Conservation (phyloP, 2,113 vertebrate genomes). For the Saiga tatarica region DNA sequence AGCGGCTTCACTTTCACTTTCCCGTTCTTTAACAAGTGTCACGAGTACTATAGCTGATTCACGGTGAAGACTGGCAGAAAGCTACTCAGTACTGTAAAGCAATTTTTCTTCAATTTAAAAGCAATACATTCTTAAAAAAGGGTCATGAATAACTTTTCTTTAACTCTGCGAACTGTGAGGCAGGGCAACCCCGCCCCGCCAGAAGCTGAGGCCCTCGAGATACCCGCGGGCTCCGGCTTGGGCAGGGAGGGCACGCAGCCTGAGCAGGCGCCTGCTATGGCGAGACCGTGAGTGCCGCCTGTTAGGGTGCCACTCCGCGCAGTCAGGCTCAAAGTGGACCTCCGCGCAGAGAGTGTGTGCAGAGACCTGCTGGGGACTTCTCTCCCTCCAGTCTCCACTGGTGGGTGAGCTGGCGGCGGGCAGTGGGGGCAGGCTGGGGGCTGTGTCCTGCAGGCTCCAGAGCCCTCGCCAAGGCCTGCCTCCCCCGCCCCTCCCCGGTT, state of each 20-base stretch:
- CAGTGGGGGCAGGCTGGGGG: not conserved
- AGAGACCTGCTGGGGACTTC: not conserved
- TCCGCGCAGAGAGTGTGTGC: not conserved
- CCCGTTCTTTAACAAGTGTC: not conserved
- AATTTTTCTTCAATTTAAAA: not conserved
- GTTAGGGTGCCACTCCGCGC: not conserved
- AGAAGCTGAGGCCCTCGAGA: not conserved
- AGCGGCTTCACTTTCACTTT: too few relatives aligned
- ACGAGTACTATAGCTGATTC: not conserved
- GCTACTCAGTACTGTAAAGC: not conserved
- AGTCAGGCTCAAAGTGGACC: not conserved
- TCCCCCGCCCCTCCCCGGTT: not conserved
- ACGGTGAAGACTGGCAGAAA: not conserved
- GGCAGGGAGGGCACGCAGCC: accelerated
- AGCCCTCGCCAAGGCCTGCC: not conserved
- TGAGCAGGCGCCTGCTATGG: too few relatives aligned
- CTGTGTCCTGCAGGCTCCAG: not conserved
- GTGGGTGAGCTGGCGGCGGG: not conserved
- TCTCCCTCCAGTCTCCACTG: not conserved
- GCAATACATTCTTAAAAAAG: not conserved
- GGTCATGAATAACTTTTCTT: not conserved
- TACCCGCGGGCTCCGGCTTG: not conserved
- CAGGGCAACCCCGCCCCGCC: not conserved
- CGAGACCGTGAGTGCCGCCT: not conserved
- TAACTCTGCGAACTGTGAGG: not conserved